A percentile compares a stretch with the other conserved stretches of the same genome.
Evolutionary conservation across 2,797 vertebrate species (phyloP).

Genomic region (Notolabrus celidotus): DNA sequence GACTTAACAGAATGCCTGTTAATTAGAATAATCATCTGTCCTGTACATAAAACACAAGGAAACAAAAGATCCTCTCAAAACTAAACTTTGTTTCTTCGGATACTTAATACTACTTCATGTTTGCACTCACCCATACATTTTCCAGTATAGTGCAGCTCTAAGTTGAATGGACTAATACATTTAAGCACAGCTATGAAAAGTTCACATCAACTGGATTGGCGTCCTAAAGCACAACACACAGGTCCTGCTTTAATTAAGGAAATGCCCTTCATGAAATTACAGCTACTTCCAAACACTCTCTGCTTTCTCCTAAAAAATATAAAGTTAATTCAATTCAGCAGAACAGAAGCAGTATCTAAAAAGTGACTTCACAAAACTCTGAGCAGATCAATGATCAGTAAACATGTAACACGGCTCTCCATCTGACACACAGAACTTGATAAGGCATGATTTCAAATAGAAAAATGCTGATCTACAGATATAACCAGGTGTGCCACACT

Average conservation of each 20-base stretch:
- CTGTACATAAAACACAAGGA: conserved; percentile 40
- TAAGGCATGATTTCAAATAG: conserved; percentile 32
- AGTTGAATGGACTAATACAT: not conserved
- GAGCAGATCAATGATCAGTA: not conserved
- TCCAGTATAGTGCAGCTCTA: conserved; percentile 23
- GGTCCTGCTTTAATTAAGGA: conserved; percentile 15
- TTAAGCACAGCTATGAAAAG: conserved; percentile 1
- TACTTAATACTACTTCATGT: not conserved
- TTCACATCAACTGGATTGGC: conserved; percentile 24
- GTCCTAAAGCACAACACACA: not conserved
- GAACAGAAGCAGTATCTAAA: conserved; percentile 19
- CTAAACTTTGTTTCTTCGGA: not conserved
- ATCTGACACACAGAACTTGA: not conserved
- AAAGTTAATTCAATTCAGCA: conserved; percentile 13
- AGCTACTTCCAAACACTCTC: conserved; percentile 32
- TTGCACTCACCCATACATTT: not conserved
- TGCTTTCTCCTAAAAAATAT: not conserved
- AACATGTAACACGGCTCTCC: not conserved
- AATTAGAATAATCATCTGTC: conserved; percentile 19
- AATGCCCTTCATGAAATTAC: conserved; percentile 44
- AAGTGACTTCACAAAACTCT: not conserved
- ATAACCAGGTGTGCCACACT: not conserved
- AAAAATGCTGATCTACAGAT: not conserved
- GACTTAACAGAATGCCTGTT: conserved; percentile 2
- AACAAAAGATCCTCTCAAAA: conserved; percentile 10